A percentile compares a stretch with the other conserved stretches of the same genome.
Evolutionary conservation across 2,113 vertebrate species (phyloP).

Genomic region (Spea multiplicata): DNA sequence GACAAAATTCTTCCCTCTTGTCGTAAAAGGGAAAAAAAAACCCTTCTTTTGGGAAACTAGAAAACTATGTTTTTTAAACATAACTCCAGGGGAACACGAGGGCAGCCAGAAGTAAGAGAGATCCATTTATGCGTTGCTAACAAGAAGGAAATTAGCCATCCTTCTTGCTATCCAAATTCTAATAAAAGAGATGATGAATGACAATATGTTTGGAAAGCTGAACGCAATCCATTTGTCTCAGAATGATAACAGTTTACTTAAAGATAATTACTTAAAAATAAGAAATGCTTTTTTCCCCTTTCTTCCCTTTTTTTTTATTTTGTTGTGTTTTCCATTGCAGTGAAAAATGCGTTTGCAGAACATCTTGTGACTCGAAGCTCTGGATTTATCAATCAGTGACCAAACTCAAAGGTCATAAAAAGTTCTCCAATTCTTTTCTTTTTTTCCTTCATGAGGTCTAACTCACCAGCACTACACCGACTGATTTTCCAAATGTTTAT

Average conservation of each 20-base stretch:
- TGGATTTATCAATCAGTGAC: too few species aligned
- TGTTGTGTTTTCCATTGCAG: neutral
- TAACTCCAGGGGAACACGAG: conserved; percentile 23
- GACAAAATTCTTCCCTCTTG: too few species aligned
- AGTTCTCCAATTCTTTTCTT: neutral
- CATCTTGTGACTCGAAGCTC: too few species aligned
- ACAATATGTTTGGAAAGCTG: conserved; percentile 28
- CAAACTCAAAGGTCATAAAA: neutral
- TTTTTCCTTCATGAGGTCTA: too few species aligned
- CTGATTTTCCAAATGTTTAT: too few species aligned
- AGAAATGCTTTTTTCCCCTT: conserved; percentile 9
- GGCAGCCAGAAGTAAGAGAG: conserved; percentile 20
- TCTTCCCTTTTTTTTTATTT: conserved; percentile 8
- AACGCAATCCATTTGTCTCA: conserved; percentile 28
- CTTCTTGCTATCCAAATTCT: conserved; percentile 32
- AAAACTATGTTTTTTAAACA: neutral
- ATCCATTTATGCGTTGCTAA: conserved; percentile 27
- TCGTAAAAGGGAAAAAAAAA: too few species aligned
- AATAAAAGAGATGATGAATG: conserved; percentile 44
- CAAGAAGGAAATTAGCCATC: conserved; percentile 32
- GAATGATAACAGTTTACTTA: conserved; percentile 37
- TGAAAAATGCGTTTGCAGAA: too few species aligned
- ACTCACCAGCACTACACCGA: too few species aligned
- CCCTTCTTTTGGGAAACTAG: neutral
- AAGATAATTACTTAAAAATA: conserved; percentile 40